Evolutionary conservation across 2,113 vertebrate genomes (phyloP).

Genomic region (Odobenus rosmarus): DNA sequence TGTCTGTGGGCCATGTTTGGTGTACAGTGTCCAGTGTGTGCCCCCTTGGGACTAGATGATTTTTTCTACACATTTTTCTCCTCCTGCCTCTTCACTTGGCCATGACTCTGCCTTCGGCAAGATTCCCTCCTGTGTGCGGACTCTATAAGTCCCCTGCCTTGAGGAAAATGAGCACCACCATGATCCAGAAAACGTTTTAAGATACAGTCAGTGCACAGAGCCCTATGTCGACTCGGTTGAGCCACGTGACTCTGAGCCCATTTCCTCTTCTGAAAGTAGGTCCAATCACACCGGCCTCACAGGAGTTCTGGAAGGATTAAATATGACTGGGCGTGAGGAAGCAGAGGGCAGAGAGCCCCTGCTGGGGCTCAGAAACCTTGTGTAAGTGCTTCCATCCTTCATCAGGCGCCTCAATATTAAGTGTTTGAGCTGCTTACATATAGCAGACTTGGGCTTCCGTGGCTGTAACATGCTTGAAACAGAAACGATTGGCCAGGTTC

Average conservation of each 20-base stretch:
- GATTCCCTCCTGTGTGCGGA: background rate
- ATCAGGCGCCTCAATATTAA: fast-evolving
- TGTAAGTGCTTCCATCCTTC: no score
- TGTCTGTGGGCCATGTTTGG: background rate
- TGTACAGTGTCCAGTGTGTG: background rate
- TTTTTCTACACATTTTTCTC: background rate
- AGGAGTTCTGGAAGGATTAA: background rate
- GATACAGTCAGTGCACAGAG: background rate
- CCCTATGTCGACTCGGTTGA: background rate
- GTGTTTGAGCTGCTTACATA: background rate
- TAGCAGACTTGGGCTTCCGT: background rate
- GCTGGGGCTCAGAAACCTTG: fast-evolving
- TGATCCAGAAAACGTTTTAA: background rate
- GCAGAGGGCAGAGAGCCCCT: background rate
- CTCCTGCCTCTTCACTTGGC: background rate
- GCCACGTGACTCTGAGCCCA: background rate
- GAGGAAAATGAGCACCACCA: background rate
- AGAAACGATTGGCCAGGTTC: background rate
- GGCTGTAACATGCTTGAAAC: background rate
- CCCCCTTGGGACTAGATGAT: background rate
- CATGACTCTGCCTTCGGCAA: background rate
- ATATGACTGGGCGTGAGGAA: background rate
- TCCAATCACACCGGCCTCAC: background rate
- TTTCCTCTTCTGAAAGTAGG: background rate
- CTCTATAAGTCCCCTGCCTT: background rate